Evolutionary conservation across 1,140 invertebrate genomes (phyloP).

Genomic region (Periplaneta americana): DNA sequence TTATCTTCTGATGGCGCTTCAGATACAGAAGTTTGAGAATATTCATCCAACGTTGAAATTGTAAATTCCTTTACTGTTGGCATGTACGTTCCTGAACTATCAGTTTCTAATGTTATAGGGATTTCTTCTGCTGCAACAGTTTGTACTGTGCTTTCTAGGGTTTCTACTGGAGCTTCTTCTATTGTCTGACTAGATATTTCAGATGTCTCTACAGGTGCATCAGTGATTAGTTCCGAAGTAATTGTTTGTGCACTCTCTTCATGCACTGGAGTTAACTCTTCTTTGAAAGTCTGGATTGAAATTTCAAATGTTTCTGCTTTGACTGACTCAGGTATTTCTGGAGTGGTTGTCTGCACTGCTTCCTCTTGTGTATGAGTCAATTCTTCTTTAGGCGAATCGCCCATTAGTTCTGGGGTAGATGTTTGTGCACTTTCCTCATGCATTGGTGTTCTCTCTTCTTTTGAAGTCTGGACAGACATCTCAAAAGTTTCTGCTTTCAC

Average conservation of each 20-base stretch:
- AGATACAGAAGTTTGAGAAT: background rate
- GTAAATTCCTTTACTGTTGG: background rate
- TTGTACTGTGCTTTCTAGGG: slow-evolving; percentile 5
- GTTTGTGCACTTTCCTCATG: slow-evolving; percentile 3
- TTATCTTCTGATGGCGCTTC: background rate
- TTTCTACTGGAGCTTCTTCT: background rate
- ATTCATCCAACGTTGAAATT: background rate
- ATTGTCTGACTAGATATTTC: slow-evolving; percentile 5
- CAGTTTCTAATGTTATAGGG: slow-evolving; percentile 21
- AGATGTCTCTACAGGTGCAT: slow-evolving; percentile 3
- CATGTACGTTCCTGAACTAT: slow-evolving; percentile 34
- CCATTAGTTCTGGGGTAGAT: background rate
- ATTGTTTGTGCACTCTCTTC: slow-evolving; percentile 29
- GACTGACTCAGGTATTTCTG: background rate
- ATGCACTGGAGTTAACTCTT: background rate
- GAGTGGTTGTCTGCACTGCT: background rate
- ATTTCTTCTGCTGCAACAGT: slow-evolving; percentile 21
- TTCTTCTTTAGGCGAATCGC: background rate
- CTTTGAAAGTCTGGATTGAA: background rate
- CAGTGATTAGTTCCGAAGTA: slow-evolving; percentile 12
- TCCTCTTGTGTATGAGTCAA: background rate
- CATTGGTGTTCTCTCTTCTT: background rate
- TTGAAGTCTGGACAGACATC: slow-evolving; percentile 3
- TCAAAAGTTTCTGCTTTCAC: background rate
- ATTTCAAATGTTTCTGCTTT: slow-evolving; percentile 3